Evolutionary conservation across 2,797 vertebrate genomes (phyloP), one percentile per base, ranked within the genome.

Genomic region (Sebastolobus alascanus): DNA sequence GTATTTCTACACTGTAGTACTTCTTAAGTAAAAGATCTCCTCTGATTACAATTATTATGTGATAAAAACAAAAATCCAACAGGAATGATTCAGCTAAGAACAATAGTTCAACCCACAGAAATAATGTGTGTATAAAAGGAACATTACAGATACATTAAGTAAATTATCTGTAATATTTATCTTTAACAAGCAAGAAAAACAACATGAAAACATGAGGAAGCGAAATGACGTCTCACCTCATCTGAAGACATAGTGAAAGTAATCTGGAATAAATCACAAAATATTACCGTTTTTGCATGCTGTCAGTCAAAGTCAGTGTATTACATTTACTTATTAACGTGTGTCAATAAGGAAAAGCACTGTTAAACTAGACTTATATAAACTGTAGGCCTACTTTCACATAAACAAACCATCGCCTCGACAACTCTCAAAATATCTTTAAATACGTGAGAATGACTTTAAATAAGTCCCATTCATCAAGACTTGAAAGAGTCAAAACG

Each of bases 241-340:
- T 94, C 91, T 60, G 90, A 91, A 71, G 90, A 94, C 95, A 96
- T 96, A 1, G 9, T 79, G 73, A 80, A 50, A 81, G 37, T 25
- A n/a, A 80, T n/a, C 90, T 90, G 83, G 6, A 83, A 90, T 0
- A 55, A 43, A 29, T 18, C 0, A 35, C 2, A 75, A 66, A 38
- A 68, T 1, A 29, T 61, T 13, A 29, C 25, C 25, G 2, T 2
- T 59, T 33, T 10, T 2, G 0, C 1, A 38, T 1, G 5, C 5
- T 22, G 60, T 66, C 50, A 68, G 4, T 9, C 9, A 1, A 0
- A 43, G 4, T 38, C 12, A 18, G 13, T 40, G 31, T 25, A 5
- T 27, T 35, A 16, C 56, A 59, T 22, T 2, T 5, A n/a, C 4
- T 38, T 12, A 68, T 13, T 11, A 27, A 37, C 6, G 37, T 1